These are phyloP conservation scores for Macrotus californicus DNA, from an alignment of 2,113 vertebrate species.

Conservation along the genomic window DNA sequence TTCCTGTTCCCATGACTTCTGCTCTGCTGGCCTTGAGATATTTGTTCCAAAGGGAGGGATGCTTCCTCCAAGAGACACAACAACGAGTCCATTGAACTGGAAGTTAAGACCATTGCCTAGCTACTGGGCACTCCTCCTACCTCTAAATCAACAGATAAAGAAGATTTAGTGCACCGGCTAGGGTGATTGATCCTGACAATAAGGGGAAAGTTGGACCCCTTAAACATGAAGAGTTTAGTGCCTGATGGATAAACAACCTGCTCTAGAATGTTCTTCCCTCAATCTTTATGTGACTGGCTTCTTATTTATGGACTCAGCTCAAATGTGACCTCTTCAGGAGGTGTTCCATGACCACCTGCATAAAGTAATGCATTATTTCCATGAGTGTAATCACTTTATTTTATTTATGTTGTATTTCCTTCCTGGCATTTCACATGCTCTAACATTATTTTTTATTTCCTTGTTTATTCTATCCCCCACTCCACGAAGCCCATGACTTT, in stretches of 20 bases:
- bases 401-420: neutral
- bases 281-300: neutral
- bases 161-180: neutral
- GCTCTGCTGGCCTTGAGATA: neutral
- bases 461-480: neutral
- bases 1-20: neutral
- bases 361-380: neutral
- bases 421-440: neutral
- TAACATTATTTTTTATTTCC: neutral
- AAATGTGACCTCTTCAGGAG: neutral
- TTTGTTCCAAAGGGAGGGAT: neutral
- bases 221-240: neutral
- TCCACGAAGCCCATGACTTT: neutral
- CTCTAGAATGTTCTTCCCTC: neutral
- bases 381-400: neutral
- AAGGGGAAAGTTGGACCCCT: neutral
- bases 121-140: neutral
- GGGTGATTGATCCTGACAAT: neutral
- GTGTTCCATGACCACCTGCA: neutral
- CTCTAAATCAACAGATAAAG: neutral
- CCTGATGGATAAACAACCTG: neutral
- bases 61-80: neutral
- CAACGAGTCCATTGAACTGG: neutral
- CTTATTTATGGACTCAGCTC: neutral
- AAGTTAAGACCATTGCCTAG: neutral